Evolutionary conservation across 2,797 vertebrate genomes (phyloP).

Genomic region (Protosalanx chinensis): DNA sequence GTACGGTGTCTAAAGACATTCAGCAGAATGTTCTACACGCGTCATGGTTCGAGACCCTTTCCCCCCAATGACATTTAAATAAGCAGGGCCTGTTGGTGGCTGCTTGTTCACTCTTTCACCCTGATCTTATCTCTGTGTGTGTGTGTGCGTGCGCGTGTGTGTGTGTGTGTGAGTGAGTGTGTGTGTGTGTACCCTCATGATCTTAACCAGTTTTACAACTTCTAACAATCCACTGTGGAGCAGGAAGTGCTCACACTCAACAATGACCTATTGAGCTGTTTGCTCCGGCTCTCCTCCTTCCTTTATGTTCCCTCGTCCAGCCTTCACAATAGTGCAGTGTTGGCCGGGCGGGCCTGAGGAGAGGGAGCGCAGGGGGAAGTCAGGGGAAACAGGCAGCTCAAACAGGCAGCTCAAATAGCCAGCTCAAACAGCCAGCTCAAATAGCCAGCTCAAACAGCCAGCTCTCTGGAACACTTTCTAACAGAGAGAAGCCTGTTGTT

Average conservation of each 20-base stretch:
- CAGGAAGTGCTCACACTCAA: constrained; percentile 75
- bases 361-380: constrained; percentile 54
- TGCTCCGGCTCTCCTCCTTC: constrained; percentile 47
- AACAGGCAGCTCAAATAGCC: too few species aligned
- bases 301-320: constrained; percentile 60
- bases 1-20: constrained; percentile 45
- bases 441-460: constrained; percentile 42
- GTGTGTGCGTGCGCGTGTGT: too few species aligned
- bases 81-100: constrained; percentile 34
- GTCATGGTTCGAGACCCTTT: constrained; percentile 43
- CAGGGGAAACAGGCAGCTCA: constrained; percentile 69
- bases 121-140: constrained; percentile 48
- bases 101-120: constrained; percentile 43
- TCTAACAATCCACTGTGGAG: constrained; percentile 72
- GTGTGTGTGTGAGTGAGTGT: too few species aligned
- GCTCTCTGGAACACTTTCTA: constrained; percentile 77
- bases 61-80: constrained; percentile 57
- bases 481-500: constrained; percentile 83
- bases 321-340: constrained; percentile 74
- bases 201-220: constrained; percentile 78
- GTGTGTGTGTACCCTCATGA: constrained; percentile 49
- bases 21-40: constrained; percentile 35
- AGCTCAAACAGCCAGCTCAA: too few species aligned
- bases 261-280: constrained; percentile 75
- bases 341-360: constrained; percentile 39